Percentiles rank a stretch among this genome's conserved stretches.
These are phyloP conservation scores for Andrena bicolor DNA, from an alignment of 2,888 invertebrate genomes.

Conservation along the genomic window DNA sequence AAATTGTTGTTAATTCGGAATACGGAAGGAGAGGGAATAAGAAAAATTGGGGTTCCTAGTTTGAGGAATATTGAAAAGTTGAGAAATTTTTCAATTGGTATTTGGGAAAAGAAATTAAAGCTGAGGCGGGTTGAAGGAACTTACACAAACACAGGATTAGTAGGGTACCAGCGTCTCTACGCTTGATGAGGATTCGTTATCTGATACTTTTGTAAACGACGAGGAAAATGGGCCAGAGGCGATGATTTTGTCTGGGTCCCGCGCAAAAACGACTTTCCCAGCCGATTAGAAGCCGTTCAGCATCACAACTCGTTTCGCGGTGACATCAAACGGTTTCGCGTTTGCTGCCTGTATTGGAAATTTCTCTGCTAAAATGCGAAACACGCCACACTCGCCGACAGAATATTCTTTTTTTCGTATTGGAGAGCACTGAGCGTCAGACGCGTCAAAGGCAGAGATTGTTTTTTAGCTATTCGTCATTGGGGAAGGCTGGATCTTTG, in stretches of 20 bases:
- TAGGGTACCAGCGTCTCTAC: not conserved
- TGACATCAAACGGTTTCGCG: conserved; percentile 28
- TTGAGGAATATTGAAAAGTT: too few species aligned
- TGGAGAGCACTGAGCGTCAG: not conserved
- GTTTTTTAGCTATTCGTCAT: conserved; percentile 5
- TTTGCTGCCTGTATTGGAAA: conserved; percentile 5
- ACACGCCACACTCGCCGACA: conserved; percentile 1
- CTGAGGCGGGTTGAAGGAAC: too few species aligned
- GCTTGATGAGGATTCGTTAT: not conserved
- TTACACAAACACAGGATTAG: too few species aligned
- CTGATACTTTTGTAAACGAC: not conserved
- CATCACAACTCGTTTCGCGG: conserved; percentile 25
- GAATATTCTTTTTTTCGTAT: not conserved
- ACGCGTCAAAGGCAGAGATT: conserved; percentile 8
- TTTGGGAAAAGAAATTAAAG: too few species aligned
- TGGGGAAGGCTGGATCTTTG: not conserved
- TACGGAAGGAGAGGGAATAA: too few species aligned
- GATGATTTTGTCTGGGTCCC: conserved; percentile 4
- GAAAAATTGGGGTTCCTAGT: too few species aligned
- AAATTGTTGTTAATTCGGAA: too few species aligned
- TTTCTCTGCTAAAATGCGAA: conserved; percentile 31
- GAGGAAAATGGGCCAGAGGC: not conserved
- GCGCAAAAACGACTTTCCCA: conserved; percentile 14
- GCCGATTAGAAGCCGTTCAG: conserved; percentile 35
- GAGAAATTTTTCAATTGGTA: too few species aligned